Conservation (phyloP, 2,113 vertebrate genomes). For the Lamprologus ornatipinnis region DNA sequence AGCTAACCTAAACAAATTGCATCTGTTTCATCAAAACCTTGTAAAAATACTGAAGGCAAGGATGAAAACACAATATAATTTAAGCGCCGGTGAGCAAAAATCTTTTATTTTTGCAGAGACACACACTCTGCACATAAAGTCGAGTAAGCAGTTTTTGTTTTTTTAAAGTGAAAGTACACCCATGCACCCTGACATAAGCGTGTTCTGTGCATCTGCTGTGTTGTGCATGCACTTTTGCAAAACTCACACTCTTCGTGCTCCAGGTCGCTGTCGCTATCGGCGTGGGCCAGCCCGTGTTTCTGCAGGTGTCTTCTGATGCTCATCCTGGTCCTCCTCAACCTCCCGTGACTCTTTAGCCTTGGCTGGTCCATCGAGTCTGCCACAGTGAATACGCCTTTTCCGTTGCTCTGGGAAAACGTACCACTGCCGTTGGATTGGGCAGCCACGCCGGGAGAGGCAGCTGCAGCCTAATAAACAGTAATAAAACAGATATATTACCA, state of each 20-base stretch:
- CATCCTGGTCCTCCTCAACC: constrained; percentile 71
- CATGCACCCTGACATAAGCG: neutral
- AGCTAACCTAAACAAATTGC: neutral
- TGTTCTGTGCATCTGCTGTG: neutral
- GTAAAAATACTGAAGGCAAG: neutral
- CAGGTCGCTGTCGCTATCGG: constrained; percentile 82
- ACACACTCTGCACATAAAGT: neutral
- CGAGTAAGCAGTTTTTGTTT: neutral
- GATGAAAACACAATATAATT: neutral
- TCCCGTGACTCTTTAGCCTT: constrained; percentile 78
- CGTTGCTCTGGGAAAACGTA: neutral
- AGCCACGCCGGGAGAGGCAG: neutral
- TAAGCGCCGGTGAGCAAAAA: neutral
- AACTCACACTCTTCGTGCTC: constrained; percentile 75
- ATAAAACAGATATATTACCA: fast-evolving
- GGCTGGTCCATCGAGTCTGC: constrained; percentile 67
- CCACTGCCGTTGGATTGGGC: neutral
- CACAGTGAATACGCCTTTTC: constrained; percentile 25
- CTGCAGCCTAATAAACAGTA: neutral
- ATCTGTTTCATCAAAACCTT: neutral
- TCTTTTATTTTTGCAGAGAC: neutral
- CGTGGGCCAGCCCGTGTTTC: constrained; percentile 69
- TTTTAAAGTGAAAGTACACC: neutral
- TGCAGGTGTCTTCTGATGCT: constrained; percentile 83
- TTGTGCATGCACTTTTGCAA: neutral